A percentile compares a stretch with the other conserved stretches of the same genome.
Conservation (phyloP, 1,140 invertebrate genomes). For the Venustaconcha ellipsiformis region DNA sequence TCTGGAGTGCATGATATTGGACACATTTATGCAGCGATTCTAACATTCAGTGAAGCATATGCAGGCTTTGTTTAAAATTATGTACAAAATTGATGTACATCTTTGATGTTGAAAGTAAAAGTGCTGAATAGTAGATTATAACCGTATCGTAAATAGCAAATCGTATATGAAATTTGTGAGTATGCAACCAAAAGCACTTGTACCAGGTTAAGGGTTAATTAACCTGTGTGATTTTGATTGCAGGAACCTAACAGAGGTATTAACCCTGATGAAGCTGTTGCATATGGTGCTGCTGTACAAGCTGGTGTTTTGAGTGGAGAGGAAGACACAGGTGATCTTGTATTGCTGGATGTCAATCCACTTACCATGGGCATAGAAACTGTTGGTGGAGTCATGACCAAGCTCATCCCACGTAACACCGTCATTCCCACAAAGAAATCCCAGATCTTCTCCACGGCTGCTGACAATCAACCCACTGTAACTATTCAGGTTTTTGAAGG, state of each 20-base stretch:
- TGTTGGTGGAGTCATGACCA: constrained; percentile 99
- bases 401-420: constrained; percentile 97
- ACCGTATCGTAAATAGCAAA: not conserved
- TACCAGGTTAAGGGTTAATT: not conserved
- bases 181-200: not conserved
- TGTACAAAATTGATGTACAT: no score
- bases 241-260: constrained; percentile 95
- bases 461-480: constrained; percentile 99
- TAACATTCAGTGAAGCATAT: no score
- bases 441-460: constrained; percentile 99
- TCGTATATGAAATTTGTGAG: not conserved
- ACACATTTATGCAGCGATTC: no score
- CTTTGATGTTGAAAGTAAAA: not conserved
- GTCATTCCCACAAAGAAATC: constrained; percentile 99
- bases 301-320: constrained; percentile 82
- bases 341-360: constrained; percentile 97
- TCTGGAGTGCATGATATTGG: no score
- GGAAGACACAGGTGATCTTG: constrained; percentile 93
- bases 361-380: constrained; percentile 99
- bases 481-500: constrained; percentile 99
- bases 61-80: no score
- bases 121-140: not conserved
- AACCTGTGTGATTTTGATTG: constrained; percentile 27
- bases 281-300: constrained; percentile 99
- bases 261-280: constrained; percentile 86